phyloP scores from a whole-genome alignment of 1,140 invertebrate species.

The Drosophila rhopaloa region DNA sequence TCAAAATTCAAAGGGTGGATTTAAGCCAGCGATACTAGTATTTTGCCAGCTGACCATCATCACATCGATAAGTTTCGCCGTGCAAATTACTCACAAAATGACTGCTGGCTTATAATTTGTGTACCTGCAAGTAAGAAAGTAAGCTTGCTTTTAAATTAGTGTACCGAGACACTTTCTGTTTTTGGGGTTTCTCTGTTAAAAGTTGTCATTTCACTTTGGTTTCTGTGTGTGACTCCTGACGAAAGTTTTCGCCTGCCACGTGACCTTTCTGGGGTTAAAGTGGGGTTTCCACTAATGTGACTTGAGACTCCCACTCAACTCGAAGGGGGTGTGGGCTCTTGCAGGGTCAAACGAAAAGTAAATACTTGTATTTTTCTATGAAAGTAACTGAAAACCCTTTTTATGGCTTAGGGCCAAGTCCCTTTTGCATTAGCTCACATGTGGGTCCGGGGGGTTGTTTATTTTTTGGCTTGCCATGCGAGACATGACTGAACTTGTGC shows the following conservation, averaged over 20 bases:
- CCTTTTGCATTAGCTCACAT: constrained; percentile 69
- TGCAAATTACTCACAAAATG: too few relatives aligned
- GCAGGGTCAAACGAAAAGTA: constrained; percentile 55
- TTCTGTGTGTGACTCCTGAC: constrained; percentile 12
- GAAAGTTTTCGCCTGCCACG: constrained; percentile 35
- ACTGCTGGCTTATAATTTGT: too few relatives aligned
- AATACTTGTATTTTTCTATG: constrained; percentile 63
- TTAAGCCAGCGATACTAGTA: too few relatives aligned
- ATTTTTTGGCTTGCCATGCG: constrained; percentile 43
- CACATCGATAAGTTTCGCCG: too few relatives aligned
- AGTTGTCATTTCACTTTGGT: constrained; percentile 61
- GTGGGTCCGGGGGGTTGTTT: constrained; percentile 24
- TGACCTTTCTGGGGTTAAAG: constrained; percentile 47
- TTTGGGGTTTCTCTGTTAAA: background rate
- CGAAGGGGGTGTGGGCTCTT: background rate
- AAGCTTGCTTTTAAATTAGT: background rate
- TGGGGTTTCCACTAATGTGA: constrained; percentile 64
- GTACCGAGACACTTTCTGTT: constrained; percentile 1
- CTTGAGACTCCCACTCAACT: constrained; percentile 42
- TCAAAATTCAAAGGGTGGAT: too few relatives aligned
- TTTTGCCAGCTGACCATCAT: too few relatives aligned
- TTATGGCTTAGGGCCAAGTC: constrained; percentile 57
- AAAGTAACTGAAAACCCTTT: constrained; percentile 54
- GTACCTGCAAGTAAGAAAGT: too few relatives aligned
- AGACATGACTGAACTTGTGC: constrained; percentile 48